phyloP scores from a whole-genome alignment of 2,113 vertebrate genomes.

The Monarcha castaneiventris region DNA sequence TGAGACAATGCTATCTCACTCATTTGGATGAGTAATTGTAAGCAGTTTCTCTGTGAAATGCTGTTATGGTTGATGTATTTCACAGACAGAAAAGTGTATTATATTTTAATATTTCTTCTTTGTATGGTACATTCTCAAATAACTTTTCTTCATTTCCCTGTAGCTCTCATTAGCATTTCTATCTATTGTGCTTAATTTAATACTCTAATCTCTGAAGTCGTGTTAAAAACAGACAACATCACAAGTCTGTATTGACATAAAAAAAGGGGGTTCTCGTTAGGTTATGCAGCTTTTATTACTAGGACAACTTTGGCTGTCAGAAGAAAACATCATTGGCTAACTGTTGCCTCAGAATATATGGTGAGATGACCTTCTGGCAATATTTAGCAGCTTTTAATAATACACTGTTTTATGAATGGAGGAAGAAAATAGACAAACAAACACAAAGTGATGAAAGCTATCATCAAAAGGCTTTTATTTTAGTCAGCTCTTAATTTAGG shows the following conservation, averaged over 20 bases:
- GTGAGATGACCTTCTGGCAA: not conserved
- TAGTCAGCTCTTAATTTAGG: not conserved
- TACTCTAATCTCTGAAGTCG: slow-evolving; percentile 5
- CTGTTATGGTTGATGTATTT: slow-evolving; percentile 15
- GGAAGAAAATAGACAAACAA: not conserved
- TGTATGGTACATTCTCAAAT: not conserved
- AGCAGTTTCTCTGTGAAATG: not conserved
- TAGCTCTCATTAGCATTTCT: slow-evolving; percentile 13
- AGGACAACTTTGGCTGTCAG: not conserved
- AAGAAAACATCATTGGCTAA: not conserved
- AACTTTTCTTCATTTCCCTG: not conserved
- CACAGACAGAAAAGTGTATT: not conserved
- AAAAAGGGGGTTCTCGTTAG: not conserved
- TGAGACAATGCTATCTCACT: not conserved
- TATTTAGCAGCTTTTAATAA: not conserved
- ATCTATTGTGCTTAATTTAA: slow-evolving; percentile 9
- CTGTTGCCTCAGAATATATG: not conserved
- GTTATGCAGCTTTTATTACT: not conserved
- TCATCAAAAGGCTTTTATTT: not conserved
- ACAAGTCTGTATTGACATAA: not conserved
- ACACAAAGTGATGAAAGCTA: not conserved
- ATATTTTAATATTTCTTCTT: not conserved
- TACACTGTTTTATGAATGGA: not conserved
- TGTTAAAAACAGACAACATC: not conserved
- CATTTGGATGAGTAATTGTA: slow-evolving; percentile 16